Evolutionary conservation across 2,797 vertebrate genomes (phyloP).

Genomic region (Bufotes viridis): DNA sequence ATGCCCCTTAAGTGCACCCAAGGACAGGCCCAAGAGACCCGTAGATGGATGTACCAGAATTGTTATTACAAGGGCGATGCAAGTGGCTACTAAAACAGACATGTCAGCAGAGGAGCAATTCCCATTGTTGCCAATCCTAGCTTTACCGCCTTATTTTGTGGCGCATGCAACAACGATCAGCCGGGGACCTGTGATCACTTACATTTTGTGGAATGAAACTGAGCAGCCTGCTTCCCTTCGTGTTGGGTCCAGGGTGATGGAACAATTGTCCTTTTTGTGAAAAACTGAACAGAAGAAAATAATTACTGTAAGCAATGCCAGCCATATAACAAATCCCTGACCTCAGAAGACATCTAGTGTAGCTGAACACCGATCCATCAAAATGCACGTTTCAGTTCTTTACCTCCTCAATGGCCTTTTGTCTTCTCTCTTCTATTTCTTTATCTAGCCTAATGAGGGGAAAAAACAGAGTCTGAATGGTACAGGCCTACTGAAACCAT

Average conservation of each 20-base stretch:
- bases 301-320: not conserved
- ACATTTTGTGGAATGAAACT: slow-evolving; percentile 80
- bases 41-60: too few species aligned
- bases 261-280: slow-evolving; percentile 91
- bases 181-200: slow-evolving; percentile 64
- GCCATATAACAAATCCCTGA: not conserved
- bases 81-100: too few species aligned
- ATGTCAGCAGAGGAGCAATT: too few species aligned
- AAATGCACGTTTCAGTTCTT: not conserved
- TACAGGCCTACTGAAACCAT: not conserved
- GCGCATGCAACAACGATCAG: not conserved
- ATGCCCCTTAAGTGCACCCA: too few species aligned
- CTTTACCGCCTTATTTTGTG: too few species aligned
- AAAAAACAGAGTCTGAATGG: not conserved
- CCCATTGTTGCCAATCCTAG: too few species aligned
- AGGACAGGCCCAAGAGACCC: too few species aligned
- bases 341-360: not conserved
- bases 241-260: slow-evolving; percentile 93
- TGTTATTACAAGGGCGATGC: too few species aligned
- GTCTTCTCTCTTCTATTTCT: slow-evolving; percentile 92
- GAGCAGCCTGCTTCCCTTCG: slow-evolving; percentile 78
- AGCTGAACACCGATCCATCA: not conserved
- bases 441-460: slow-evolving; percentile 82
- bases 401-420: slow-evolving; percentile 97
- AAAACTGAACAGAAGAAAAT: slow-evolving; percentile 82